Evolutionary conservation across 1,140 invertebrate genomes (phyloP), one percentile per base, ranked within the genome.

Genomic region (Diplogasteroides magnus): DNA sequence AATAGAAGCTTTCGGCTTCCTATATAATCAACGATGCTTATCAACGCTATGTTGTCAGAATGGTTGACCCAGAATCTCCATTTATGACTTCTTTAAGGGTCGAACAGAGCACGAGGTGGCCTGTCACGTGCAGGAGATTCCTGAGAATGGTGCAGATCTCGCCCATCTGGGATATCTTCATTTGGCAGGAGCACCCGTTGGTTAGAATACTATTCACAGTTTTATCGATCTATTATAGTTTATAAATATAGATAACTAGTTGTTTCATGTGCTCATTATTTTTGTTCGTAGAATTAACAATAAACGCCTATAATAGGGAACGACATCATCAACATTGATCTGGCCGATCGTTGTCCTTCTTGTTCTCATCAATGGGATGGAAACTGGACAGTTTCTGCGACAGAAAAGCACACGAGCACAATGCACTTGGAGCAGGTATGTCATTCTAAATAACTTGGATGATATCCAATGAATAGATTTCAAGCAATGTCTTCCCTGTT

Each of bases 71-170:
- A n/a, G n/a, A n/a, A n/a, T n/a, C n/a, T n/a, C n/a, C n/a, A n/a
- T n/a, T n/a, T n/a, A n/a, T n/a, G n/a, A n/a, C n/a, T n/a, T n/a
- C n/a, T 1, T 61, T 26, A 11, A 48, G 37, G 92, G 91, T 0
- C 85, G 85, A 23, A 85, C 84, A 2, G 89, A 92, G 74, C 92
- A 91, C 78, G 84, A 88, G 23, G 25, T 61, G 11, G 59, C 59
- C 60, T 83, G 85, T 73, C 85, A 87, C 71, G 84, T 86, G 13
- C 83, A 94, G 90, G 92, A 94, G 78, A 91, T 94, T 58, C 91
- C 92, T 0, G 92, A 94, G 83, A 95, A 95, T 77, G 92, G 91
- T 0, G 90, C 91, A 0, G 92, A 95, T 80, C 85, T 90, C 1
- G 88, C 89, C 0, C 92, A 94, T 81, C 84, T 95, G 14, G 87